A percentile compares a stretch with the other conserved stretches of the same genome.
These are phyloP conservation scores for Epizoanthus ramosus DNA, from an alignment of 92 coral and sea anemone species.

Conservation along the genomic window DNA sequence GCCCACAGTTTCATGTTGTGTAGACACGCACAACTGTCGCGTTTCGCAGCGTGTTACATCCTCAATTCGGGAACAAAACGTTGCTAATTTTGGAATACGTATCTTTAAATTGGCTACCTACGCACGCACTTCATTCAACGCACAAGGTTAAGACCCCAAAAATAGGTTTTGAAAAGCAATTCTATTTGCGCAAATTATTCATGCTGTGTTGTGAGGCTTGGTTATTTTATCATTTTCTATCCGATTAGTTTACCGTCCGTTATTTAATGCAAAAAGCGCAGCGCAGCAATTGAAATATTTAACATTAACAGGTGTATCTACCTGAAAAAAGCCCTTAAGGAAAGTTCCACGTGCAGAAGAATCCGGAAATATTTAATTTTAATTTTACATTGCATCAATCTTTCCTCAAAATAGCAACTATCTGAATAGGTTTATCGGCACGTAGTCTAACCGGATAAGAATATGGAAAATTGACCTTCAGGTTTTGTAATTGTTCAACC, in stretches of 20 bases:
- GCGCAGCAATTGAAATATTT: not conserved
- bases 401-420: no score
- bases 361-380: constrained; percentile 28
- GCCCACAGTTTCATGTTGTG: not conserved
- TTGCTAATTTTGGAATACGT: not conserved
- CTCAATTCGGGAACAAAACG: not conserved
- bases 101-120: not conserved
- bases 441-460: no score
- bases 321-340: not conserved
- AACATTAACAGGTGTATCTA: constrained; percentile 10
- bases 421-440: no score
- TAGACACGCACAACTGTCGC: not conserved
- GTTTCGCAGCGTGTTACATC: constrained; percentile 6
- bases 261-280: constrained; percentile 6
- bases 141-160: not conserved
- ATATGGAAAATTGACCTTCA: no score
- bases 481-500: no score
- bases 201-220: no score
- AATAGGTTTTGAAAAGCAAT: not conserved
- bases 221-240: not conserved
- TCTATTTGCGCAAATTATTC: not conserved
- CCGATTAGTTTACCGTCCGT: not conserved
- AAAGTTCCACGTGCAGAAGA: constrained; percentile 6
- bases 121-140: constrained; percentile 3
- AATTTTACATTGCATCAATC: no score